These are phyloP conservation scores for Meriones psammophilus DNA, from an alignment of 2,797 vertebrate species.

Conservation along the genomic window DNA sequence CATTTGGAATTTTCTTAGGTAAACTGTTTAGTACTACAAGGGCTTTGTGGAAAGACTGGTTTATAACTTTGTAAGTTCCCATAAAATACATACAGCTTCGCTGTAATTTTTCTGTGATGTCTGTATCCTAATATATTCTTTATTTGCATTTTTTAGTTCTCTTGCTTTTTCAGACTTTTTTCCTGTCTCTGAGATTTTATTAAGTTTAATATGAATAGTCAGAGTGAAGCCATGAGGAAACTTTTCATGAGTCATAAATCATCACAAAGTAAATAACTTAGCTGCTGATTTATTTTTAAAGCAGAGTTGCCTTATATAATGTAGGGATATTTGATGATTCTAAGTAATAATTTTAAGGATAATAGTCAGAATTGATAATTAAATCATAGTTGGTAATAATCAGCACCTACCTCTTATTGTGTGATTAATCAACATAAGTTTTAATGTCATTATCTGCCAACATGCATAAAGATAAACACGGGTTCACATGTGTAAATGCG, in stretches of 20 bases:
- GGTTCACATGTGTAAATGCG: neutral
- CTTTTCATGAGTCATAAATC: conserved; percentile 34
- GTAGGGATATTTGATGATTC: conserved; percentile 17
- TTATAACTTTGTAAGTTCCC: conserved; percentile 45
- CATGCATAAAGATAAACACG: conserved; percentile 44
- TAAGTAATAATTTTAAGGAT: conserved; percentile 45
- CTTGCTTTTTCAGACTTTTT: neutral
- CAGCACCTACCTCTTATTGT: neutral
- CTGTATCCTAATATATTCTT: neutral
- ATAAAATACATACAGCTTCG: neutral
- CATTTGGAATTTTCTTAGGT: conserved; percentile 48
- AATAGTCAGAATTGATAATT: conserved; percentile 37
- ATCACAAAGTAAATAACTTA: conserved; percentile 55
- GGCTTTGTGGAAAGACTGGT: conserved; percentile 9
- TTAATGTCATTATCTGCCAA: conserved; percentile 5
- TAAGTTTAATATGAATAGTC: conserved; percentile 38
- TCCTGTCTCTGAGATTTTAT: conserved; percentile 4
- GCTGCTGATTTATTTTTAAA: neutral
- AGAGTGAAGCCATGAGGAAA: neutral
- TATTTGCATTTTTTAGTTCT: neutral
- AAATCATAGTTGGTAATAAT: conserved; percentile 56
- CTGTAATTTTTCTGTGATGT: conserved; percentile 7
- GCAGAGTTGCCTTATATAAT: neutral
- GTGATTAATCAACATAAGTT: conserved; percentile 16
- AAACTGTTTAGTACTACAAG: conserved; percentile 58